These are phyloP conservation scores for Habropoda laboriosa DNA, from an alignment of 1,140 invertebrate species.

Conservation along the genomic window DNA sequence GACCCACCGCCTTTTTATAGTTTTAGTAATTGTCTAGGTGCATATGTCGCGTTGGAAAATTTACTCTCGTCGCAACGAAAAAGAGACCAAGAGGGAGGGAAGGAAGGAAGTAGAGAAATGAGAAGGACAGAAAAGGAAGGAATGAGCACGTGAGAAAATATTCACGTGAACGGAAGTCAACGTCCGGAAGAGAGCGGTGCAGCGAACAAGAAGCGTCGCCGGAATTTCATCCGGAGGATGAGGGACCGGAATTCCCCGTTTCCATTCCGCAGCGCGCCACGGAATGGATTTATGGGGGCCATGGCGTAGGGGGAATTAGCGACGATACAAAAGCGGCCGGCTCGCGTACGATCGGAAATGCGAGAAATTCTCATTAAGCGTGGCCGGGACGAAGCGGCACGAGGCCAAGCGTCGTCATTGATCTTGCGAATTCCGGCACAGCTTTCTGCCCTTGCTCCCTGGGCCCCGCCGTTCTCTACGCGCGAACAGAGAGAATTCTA, in stretches of 20 bases:
- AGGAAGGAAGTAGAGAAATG: too few species aligned
- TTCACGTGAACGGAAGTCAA: not conserved
- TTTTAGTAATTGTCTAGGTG: too few species aligned
- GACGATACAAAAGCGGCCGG: conserved; percentile 42
- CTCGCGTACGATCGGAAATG: conserved; percentile 56
- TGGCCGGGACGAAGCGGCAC: not conserved
- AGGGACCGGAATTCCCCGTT: conserved; percentile 17
- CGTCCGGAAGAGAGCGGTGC: not conserved
- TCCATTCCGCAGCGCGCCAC: not conserved
- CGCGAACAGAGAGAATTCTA: conserved; percentile 59
- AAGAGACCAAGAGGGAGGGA: not conserved
- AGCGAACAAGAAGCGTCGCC: not conserved
- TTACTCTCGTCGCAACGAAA: too few species aligned
- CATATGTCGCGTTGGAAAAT: too few species aligned
- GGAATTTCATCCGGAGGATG: conserved; percentile 18
- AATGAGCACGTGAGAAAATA: not conserved
- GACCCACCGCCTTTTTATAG: too few species aligned
- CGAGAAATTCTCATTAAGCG: conserved; percentile 72
- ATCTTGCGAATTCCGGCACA: conserved; percentile 67
- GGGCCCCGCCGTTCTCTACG: not conserved
- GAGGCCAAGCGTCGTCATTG: conserved; percentile 58
- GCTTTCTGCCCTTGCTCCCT: conserved; percentile 50
- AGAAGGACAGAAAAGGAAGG: not conserved
- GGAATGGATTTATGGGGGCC: conserved; percentile 22
- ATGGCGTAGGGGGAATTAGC: conserved; percentile 14